Base-by-base conservation (phyloP, 2,113 vertebrate species). In the Anoura caudifer region DNA sequence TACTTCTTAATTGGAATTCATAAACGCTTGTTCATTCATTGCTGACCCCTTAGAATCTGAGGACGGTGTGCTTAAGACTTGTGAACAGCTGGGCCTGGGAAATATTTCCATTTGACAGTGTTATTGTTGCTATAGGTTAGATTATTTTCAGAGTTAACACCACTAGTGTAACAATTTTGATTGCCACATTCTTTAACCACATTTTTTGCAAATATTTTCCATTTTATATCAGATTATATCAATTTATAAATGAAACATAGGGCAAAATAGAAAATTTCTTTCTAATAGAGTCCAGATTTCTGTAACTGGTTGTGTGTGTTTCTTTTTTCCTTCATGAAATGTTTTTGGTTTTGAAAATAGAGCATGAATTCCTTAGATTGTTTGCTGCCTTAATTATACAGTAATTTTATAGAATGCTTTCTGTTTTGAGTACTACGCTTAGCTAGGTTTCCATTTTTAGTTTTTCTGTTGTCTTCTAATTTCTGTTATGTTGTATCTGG, bases 261-360 rank as follows among this genome's bases (percentile, higher is more conserved):
- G 59, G 16, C 3, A 22, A 26, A 89, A 73, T 82, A 91, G 56
- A 94, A 76, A 80, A 80, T 54, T 93, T 43, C 38, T 94, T 94
- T 86, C 43, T 93, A 84, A 82, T 85, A 52, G 50, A 92, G 76
- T 95, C 56, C 81, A 90, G 24, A 84, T 96, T 96, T 96, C 75
- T 90, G 3, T 81, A 76, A 59, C 79, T 94, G 20, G 4, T 88
- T 76, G 61, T n/a, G n/a, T 36, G 17, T 9, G 33, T 47, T 4
- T 69, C 95, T 73, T 73, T 79, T 83, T 75, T 50, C 33, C 75
- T 65, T 4, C 43, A 17, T 90, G 70, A 59, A 54, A 61, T 90
- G n/a, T 47, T 92, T 93, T 77, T 85, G 59, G 17, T 83, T 97
- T 96, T 96, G 72, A 97, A 96, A 91, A 69, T 45, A 94, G 90